phyloP scores from a whole-genome alignment of 2,113 vertebrate genomes.

The Nibea coibor region DNA sequence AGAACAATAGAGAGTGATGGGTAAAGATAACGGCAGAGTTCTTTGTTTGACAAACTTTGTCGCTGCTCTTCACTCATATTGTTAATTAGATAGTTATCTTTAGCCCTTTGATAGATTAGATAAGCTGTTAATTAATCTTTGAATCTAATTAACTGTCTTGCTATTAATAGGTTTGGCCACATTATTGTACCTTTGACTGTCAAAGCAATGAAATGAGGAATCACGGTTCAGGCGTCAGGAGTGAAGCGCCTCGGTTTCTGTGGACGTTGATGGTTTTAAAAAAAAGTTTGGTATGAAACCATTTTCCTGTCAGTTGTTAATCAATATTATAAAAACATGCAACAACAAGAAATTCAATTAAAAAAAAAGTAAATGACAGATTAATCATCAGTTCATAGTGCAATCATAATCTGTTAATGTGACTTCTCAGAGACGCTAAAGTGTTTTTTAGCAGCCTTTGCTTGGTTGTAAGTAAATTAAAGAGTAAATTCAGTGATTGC shows the following conservation, averaged over 20 bases:
- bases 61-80: conserved; percentile 54
- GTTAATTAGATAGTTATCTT: conserved; percentile 84
- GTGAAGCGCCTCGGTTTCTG: background rate
- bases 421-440: no score
- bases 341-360: no score
- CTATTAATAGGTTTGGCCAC: conserved; percentile 72
- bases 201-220: conserved; percentile 54
- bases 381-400: background rate
- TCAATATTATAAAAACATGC: background rate
- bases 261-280: background rate
- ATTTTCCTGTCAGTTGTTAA: background rate
- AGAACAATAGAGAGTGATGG: conserved; percentile 61
- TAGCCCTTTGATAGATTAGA: conserved; percentile 77
- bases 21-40: conserved; percentile 60
- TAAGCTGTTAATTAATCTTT: conserved; percentile 81
- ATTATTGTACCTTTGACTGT: conserved; percentile 68
- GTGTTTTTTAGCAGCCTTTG: background rate
- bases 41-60: conserved; percentile 77
- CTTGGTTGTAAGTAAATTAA: background rate
- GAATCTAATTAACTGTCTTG: conserved; percentile 80
- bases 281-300: conserved; percentile 1
- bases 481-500: background rate
- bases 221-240: conserved; percentile 21
- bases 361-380: no score
- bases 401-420: no score